Conservation (phyloP, 2,113 vertebrate species). For the Hylia prasina region DNA sequence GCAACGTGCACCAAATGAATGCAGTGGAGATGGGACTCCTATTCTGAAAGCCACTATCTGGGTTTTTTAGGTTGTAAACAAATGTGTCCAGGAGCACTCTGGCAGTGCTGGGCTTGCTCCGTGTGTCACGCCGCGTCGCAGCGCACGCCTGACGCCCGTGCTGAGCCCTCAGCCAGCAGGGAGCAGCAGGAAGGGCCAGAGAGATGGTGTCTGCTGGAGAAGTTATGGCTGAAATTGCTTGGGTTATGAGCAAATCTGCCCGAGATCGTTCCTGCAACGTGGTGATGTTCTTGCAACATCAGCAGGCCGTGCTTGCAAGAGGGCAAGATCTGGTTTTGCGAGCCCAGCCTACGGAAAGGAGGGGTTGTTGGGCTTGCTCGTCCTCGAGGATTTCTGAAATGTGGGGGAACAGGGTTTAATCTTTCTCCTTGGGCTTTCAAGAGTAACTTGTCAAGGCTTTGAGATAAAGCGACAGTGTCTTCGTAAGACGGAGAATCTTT, state of each 20-base stretch:
- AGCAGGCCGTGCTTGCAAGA: neutral
- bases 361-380: neutral
- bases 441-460: neutral
- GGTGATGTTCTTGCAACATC: neutral
- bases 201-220: neutral
- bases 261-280: neutral
- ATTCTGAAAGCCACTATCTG: conserved; percentile 55
- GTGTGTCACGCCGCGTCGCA: neutral
- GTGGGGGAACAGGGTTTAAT: neutral
- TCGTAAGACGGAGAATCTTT: neutral
- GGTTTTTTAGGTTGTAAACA: conserved; percentile 38
- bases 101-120: neutral
- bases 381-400: neutral
- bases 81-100: conserved; percentile 26
- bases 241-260: neutral
- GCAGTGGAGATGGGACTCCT: neutral
- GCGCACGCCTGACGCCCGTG: neutral
- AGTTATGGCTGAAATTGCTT: conserved; percentile 14
- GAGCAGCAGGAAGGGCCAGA: neutral
- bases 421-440: neutral
- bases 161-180: neutral
- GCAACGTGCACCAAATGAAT: conserved; percentile 44
- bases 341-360: neutral
- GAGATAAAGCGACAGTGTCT: neutral
- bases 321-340: neutral